A percentile compares a stretch with the other conserved stretches of the same genome.
These are phyloP conservation scores for Protonemura montana DNA, from an alignment of 2,888 invertebrate genomes.

Conservation along the genomic window DNA sequence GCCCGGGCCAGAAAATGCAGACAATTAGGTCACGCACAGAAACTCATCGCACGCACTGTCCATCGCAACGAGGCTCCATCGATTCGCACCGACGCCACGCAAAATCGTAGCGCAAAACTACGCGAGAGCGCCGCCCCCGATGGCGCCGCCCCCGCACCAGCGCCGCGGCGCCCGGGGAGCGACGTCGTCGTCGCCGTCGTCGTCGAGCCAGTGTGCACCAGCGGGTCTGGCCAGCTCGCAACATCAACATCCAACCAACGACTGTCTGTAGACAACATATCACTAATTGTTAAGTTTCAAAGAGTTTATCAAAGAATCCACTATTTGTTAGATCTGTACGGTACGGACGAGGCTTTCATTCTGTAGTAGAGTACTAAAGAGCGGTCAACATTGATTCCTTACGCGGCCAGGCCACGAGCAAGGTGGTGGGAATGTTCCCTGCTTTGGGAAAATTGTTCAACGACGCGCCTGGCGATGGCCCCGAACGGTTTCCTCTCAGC, in stretches of 20 bases:
- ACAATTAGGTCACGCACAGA: not conserved
- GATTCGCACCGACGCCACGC: not conserved
- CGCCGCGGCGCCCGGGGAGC: not conserved
- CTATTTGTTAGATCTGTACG: not conserved
- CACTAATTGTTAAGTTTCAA: not conserved
- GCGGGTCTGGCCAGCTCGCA: not conserved
- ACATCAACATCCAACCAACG: not conserved
- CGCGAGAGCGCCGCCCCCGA: not conserved
- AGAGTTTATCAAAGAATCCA: not conserved
- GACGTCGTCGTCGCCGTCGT: not conserved
- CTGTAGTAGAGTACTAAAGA: not conserved
- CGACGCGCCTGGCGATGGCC: slow-evolving; percentile 13
- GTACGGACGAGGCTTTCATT: not conserved
- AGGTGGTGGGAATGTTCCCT: slow-evolving; percentile 24
- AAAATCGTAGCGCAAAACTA: not conserved
- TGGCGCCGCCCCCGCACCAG: not conserved
- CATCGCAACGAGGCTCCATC: not conserved
- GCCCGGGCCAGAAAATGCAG: not conserved
- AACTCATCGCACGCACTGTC: not conserved
- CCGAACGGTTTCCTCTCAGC: slow-evolving; percentile 44
- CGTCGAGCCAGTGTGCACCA: not conserved
- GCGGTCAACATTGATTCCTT: slow-evolving; percentile 33
- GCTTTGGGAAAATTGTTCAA: slow-evolving; percentile 22
- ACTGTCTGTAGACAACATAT: not conserved
- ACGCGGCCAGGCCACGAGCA: slow-evolving; percentile 25